Evolutionary conservation across 2,888 invertebrate genomes (phyloP).

Genomic region (Macroteleia sp.): DNA sequence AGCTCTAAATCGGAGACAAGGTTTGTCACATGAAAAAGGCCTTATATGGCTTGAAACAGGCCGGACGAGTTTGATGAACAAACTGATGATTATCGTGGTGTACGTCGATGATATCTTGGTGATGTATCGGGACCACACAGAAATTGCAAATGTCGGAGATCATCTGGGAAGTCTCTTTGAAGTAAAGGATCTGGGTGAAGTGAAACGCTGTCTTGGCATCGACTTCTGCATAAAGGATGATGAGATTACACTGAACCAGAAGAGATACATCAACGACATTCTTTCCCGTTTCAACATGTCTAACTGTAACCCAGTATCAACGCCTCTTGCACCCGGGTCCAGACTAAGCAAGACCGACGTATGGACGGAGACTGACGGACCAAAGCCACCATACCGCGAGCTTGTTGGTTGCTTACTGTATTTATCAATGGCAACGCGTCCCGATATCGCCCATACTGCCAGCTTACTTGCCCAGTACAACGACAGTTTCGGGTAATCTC

Average conservation of each 20-base stretch:
- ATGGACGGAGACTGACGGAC: not conserved
- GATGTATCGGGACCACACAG: not conserved
- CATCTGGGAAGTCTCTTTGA: not conserved
- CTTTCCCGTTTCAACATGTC: slow-evolving; percentile 1
- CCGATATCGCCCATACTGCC: not conserved
- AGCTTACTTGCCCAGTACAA: not conserved
- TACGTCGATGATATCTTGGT: slow-evolving; percentile 39
- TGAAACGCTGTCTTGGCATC: slow-evolving; percentile 1
- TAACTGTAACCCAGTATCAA: slow-evolving; percentile 1
- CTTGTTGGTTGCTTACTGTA: not conserved
- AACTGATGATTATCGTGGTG: slow-evolving; percentile 3
- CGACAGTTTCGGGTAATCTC: not conserved
- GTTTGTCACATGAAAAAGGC: not conserved
- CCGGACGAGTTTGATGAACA: not conserved
- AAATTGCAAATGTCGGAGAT: not conserved
- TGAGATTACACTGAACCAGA: not conserved
- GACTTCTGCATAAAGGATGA: not conserved
- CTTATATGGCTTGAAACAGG: not conserved
- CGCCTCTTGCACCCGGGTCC: not conserved
- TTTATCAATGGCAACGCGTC: not conserved
- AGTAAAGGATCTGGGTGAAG: slow-evolving; percentile 1
- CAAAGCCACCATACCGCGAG: not conserved
- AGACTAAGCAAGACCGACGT: not conserved
- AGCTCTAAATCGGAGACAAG: not conserved
- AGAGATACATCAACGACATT: not conserved